These are phyloP conservation scores for Dicerorhinus sumatrensis DNA, from an alignment of 2,113 vertebrate species.

Conservation along the genomic window DNA sequence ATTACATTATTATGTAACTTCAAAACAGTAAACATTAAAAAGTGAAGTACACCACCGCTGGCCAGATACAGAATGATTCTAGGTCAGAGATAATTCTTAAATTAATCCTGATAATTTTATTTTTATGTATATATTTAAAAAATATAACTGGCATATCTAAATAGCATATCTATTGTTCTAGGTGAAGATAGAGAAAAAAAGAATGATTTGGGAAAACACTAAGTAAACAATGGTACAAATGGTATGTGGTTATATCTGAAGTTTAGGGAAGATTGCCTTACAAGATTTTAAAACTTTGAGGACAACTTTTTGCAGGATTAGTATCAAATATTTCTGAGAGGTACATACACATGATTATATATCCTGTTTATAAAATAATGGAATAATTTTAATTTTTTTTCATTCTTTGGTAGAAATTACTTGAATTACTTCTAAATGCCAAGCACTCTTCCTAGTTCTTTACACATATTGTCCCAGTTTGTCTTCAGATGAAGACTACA, in stretches of 20 bases:
- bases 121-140: not conserved
- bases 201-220: not conserved
- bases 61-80: not conserved
- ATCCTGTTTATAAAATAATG: not conserved
- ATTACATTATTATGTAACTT: not conserved
- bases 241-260: not conserved
- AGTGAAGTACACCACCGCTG: not conserved
- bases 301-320: not conserved
- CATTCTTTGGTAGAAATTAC: not conserved
- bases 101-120: not conserved
- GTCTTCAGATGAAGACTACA: not conserved
- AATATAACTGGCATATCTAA: not conserved
- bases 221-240: not conserved
- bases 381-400: not conserved
- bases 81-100: not conserved
- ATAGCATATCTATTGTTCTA: not conserved
- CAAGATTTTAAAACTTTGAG: not conserved
- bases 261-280: not conserved
- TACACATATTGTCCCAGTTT: not conserved
- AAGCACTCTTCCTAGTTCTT: constrained; percentile 6
- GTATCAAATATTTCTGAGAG: not conserved
- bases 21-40: not conserved
- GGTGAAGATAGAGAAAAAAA: not conserved
- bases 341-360: not conserved
- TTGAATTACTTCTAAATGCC: not conserved